Conservation (phyloP, 2,888 invertebrate genomes). For the Bombylius major region DNA sequence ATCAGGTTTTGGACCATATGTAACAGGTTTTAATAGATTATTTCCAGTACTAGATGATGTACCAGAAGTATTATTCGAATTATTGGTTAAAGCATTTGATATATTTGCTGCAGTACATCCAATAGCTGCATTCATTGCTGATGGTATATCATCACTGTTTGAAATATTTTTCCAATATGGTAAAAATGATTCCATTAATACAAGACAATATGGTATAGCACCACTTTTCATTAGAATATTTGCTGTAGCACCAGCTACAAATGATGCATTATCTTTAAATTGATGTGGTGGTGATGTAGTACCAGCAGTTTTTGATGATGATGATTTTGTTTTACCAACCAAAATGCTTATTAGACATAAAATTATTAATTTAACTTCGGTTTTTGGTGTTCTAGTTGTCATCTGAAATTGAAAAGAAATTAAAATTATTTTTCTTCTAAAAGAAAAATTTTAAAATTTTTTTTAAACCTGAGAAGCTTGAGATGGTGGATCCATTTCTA, state of each 20-base stretch:
- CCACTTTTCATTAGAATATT: conserved; percentile 54
- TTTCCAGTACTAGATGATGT: conserved; percentile 32
- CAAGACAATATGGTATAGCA: conserved; percentile 59
- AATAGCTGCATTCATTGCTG: background rate
- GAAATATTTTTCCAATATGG: conserved; percentile 61
- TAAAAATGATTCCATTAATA: conserved; percentile 54
- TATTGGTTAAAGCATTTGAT: background rate
- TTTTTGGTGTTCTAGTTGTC: conserved; percentile 49
- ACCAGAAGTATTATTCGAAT: background rate
- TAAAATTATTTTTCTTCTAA: background rate
- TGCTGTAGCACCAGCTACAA: conserved; percentile 59
- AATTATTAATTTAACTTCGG: conserved; percentile 79
- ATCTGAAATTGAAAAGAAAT: conserved; percentile 19
- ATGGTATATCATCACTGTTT: conserved; percentile 30
- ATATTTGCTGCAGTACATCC: conserved; percentile 9
- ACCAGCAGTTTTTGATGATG: conserved; percentile 29
- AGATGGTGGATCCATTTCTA: conserved; percentile 50
- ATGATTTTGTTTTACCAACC: conserved; percentile 36
- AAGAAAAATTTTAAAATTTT: background rate
- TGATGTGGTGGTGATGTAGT: conserved; percentile 39
- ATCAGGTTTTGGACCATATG: conserved; percentile 73
- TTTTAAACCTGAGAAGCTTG: conserved; percentile 19
- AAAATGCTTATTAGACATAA: conserved; percentile 69
- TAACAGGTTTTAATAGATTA: conserved; percentile 63
- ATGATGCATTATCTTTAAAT: conserved; percentile 42